These are phyloP conservation scores for Nycteola revayana DNA, from an alignment of 2,888 invertebrate species.

Conservation along the genomic window DNA sequence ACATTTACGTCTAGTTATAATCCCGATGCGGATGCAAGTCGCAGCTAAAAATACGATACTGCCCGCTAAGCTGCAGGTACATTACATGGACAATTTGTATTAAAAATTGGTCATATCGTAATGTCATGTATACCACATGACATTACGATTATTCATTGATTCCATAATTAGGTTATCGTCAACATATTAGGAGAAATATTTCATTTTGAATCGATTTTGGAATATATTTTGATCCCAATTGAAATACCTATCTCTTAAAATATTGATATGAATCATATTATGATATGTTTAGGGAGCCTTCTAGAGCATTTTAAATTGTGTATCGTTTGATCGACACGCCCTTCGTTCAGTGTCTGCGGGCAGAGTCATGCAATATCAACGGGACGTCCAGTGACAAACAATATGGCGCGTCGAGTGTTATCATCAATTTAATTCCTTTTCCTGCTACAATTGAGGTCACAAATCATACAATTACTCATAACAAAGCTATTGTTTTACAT, in stretches of 20 bases:
- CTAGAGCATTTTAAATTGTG: too few relatives aligned
- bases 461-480: conserved; percentile 56
- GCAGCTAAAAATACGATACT: conserved; percentile 52
- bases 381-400: conserved; percentile 38
- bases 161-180: conserved; percentile 23
- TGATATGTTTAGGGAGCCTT: too few relatives aligned
- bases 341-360: background rate
- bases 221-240: too few relatives aligned
- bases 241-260: too few relatives aligned
- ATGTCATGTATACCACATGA: too few relatives aligned
- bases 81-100: conserved; percentile 30
- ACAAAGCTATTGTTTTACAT: conserved; percentile 35
- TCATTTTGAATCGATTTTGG: too few relatives aligned
- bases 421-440: conserved; percentile 76
- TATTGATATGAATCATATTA: too few relatives aligned
- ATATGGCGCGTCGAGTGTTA: conserved; percentile 58
- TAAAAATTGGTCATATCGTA: conserved; percentile 15
- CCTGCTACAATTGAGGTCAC: conserved; percentile 79
- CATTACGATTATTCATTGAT: too few relatives aligned
- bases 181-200: too few relatives aligned
- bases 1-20: conserved; percentile 66
- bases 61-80: conserved; percentile 36
- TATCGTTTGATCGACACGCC: too few relatives aligned
- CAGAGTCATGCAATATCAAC: too few relatives aligned
- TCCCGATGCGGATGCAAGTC: conserved; percentile 63